Evolutionary conservation across 1,140 invertebrate genomes (phyloP).

Genomic region (Sweltsa coloradensis): DNA sequence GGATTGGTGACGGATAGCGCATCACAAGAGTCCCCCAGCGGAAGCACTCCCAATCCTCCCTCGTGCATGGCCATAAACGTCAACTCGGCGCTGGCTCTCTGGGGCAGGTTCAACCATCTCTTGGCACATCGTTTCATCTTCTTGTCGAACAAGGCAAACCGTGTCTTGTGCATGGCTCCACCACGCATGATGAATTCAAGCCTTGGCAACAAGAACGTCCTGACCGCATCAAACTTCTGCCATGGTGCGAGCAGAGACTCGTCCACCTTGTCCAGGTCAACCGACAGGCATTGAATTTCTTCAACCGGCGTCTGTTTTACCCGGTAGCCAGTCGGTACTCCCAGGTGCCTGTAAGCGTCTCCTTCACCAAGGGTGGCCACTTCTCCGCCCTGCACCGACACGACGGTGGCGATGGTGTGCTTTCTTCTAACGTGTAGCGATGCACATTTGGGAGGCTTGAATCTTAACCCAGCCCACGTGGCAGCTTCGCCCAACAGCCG

Average conservation of each 20-base stretch:
- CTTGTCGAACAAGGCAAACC: slow-evolving; percentile 16
- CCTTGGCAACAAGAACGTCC: slow-evolving; percentile 24
- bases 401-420: neutral
- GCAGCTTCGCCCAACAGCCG: slow-evolving; percentile 4
- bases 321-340: slow-evolving; percentile 20
- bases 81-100: slow-evolving; percentile 21
- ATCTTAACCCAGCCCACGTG: slow-evolving; percentile 15
- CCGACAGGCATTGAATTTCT: slow-evolving; percentile 12
- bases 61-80: no score
- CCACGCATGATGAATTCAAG: slow-evolving; percentile 23
- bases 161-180: slow-evolving; percentile 14
- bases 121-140: slow-evolving; percentile 19
- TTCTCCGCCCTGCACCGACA: slow-evolving; percentile 8
- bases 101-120: slow-evolving; percentile 21
- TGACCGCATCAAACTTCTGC: slow-evolving; percentile 27
- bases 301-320: slow-evolving; percentile 18
- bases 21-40: no score
- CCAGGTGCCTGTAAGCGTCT: slow-evolving; percentile 21
- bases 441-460: slow-evolving; percentile 22
- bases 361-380: slow-evolving; percentile 13
- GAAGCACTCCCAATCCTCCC: no score
- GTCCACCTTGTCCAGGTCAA: slow-evolving; percentile 16
- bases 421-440: slow-evolving; percentile 18
- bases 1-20: no score
- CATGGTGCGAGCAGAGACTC: slow-evolving; percentile 25